phyloP scores from a whole-genome alignment of 2,888 invertebrate genomes.

The Mantis religiosa region DNA sequence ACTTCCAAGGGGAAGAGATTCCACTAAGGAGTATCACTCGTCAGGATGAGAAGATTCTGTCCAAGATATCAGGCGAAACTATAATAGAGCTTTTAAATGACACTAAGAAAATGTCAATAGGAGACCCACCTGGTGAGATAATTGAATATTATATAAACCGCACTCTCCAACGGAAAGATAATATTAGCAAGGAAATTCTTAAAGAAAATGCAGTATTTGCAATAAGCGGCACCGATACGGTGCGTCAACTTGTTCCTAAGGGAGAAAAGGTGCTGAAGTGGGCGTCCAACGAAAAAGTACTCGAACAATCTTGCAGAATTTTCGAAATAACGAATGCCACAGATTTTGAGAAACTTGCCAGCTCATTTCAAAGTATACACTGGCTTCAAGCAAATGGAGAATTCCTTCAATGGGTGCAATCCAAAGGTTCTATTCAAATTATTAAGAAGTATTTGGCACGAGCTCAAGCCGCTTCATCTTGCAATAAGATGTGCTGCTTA shows the following conservation, averaged over 20 bases:
- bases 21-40: not conserved
- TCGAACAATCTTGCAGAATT: not conserved
- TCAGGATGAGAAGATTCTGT: not conserved
- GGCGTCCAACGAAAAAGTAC: not conserved
- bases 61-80: not conserved
- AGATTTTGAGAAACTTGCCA: not conserved
- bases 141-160: not conserved
- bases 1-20: not conserved
- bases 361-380: not conserved
- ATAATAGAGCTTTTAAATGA: not conserved
- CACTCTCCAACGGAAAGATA: not conserved
- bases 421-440: not conserved
- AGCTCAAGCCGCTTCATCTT: not conserved
- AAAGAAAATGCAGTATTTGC: not conserved
- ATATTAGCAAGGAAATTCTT: not conserved
- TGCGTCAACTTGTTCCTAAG: no score
- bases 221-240: not conserved
- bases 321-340: not conserved
- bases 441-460: not conserved
- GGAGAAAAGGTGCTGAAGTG: not conserved
- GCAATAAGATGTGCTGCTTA: not conserved
- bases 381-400: not conserved
- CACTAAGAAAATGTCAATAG: not conserved
- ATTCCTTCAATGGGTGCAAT: not conserved
- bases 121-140: not conserved